phyloP scores from a whole-genome alignment of 2,888 invertebrate genomes.

The Coremacera marginata region DNA sequence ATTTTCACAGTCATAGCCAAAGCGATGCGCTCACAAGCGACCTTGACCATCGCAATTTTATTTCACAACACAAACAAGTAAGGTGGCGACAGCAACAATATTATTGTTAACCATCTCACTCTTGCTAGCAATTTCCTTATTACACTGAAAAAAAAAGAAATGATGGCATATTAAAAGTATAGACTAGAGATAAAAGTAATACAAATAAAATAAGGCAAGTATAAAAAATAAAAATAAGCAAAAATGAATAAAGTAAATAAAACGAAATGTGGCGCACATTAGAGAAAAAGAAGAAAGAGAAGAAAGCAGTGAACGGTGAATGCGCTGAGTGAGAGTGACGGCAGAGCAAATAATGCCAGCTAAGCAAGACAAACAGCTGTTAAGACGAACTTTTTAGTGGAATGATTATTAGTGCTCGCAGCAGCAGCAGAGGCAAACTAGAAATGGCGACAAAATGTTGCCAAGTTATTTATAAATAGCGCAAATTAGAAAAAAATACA shows the following conservation, averaged over 20 bases:
- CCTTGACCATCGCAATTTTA: constrained; percentile 63
- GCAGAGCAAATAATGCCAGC: not conserved
- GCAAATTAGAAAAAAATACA: not conserved
- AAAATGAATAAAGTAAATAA: not conserved
- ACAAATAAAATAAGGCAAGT: not conserved
- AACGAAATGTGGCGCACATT: not conserved
- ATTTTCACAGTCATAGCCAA: not conserved
- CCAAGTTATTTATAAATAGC: no score
- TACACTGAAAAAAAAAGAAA: not conserved
- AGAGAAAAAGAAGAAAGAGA: not conserved
- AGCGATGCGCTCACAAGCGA: constrained; percentile 56
- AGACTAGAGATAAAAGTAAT: not conserved
- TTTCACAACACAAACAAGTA: constrained; percentile 29
- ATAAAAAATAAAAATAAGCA: not conserved
- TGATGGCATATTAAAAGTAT: not conserved
- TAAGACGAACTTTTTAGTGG: not conserved
- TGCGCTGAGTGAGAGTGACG: constrained; percentile 1
- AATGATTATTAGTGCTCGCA: no score
- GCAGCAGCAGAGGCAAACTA: not conserved
- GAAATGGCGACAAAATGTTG: not conserved
- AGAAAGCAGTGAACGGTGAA: not conserved
- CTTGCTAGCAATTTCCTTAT: not conserved
- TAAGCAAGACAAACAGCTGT: constrained; percentile 5
- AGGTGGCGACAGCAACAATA: not conserved
- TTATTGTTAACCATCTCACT: not conserved